Evolutionary conservation across 2,113 vertebrate species (phyloP).

Genomic region (Tachuris rubrigastra): DNA sequence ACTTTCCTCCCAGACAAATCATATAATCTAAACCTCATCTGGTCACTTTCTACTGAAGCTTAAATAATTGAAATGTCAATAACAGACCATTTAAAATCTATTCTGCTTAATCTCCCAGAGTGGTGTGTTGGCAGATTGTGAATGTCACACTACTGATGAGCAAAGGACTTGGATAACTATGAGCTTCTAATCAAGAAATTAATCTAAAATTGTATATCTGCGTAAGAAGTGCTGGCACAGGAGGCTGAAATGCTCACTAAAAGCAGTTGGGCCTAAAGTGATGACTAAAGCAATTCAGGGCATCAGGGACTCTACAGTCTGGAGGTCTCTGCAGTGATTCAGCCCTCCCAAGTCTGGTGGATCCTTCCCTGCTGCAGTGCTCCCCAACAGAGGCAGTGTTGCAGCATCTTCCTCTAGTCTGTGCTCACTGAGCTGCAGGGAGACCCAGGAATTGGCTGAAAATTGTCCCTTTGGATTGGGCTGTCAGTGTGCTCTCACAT

Average conservation of each 20-base stretch:
- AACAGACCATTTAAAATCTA: conserved; percentile 65
- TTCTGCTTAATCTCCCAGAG: conserved; percentile 69
- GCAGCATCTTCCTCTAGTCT: neutral
- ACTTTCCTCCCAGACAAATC: conserved; percentile 7
- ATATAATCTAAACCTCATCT: conserved; percentile 57
- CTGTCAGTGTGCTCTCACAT: neutral
- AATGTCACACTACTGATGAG: conserved; percentile 68
- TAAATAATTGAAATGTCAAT: conserved; percentile 74
- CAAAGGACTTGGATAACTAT: conserved; percentile 64
- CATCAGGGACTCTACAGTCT: neutral
- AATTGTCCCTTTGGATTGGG: neutral
- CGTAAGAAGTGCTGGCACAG: conserved; percentile 51
- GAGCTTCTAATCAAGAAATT: conserved; percentile 62
- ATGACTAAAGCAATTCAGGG: conserved; percentile 39
- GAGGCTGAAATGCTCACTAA: conserved; percentile 14
- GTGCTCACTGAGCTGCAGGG: neutral
- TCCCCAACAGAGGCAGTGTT: neutral
- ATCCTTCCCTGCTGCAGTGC: neutral
- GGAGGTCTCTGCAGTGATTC: neutral
- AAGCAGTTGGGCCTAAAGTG: conserved; percentile 32
- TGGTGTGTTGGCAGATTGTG: conserved; percentile 68
- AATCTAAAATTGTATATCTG: conserved; percentile 60
- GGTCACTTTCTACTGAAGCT: conserved; percentile 54
- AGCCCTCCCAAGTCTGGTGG: neutral
- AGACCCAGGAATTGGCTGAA: neutral